These are phyloP conservation scores for Drosophila kambysellisi DNA, from an alignment of 2,888 invertebrate genomes.

Conservation along the genomic window DNA sequence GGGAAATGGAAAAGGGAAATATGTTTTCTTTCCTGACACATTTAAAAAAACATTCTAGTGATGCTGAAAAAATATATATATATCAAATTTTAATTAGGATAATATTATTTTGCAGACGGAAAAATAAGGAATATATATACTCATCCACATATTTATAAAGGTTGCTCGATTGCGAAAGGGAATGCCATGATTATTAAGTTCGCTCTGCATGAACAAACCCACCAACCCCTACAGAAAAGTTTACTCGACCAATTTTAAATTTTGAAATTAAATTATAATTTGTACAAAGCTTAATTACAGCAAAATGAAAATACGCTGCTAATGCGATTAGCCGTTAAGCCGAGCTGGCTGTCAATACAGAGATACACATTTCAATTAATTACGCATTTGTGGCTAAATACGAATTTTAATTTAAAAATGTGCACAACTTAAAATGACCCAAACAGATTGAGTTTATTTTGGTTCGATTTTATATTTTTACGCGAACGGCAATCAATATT, in stretches of 20 bases:
- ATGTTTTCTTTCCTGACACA: background rate
- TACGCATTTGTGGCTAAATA: constrained; percentile 58
- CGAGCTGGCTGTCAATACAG: constrained; percentile 19
- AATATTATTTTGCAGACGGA: too few relatives aligned
- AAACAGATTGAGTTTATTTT: constrained; percentile 42
- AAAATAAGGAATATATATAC: background rate
- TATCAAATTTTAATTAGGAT: background rate
- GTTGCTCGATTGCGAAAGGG: background rate
- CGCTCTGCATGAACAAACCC: background rate
- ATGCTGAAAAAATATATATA: too few relatives aligned
- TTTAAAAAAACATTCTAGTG: background rate
- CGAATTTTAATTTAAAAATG: constrained; percentile 64
- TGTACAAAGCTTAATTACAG: constrained; percentile 49
- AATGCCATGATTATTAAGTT: background rate
- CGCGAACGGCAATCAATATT: constrained; percentile 59
- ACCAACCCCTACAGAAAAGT: background rate
- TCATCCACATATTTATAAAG: background rate
- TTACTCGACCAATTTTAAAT: background rate
- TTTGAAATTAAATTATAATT: constrained; percentile 55
- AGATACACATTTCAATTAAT: constrained; percentile 68
- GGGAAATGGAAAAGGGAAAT: background rate
- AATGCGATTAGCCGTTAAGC: constrained; percentile 64
- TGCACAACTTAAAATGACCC: constrained; percentile 47
- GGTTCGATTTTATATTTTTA: constrained; percentile 7
- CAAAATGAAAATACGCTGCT: constrained; percentile 40